A percentile compares a stretch with the other conserved stretches of the same genome.
These are phyloP conservation scores for Tyto alba DNA, from an alignment of 2,113 vertebrate genomes.

Conservation along the genomic window DNA sequence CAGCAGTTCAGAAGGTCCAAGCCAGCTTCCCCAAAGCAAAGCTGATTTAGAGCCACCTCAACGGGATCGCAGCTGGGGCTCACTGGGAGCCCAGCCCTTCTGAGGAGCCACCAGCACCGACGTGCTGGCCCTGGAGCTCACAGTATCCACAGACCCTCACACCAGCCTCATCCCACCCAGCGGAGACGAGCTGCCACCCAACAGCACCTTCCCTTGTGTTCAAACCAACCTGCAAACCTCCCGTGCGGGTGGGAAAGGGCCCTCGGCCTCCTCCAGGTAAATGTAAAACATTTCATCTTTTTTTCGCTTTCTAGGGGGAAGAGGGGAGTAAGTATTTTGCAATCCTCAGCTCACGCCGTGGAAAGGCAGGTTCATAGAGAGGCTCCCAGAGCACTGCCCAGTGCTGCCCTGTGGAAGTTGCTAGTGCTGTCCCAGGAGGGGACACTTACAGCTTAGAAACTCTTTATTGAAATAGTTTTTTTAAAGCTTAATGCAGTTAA, in stretches of 20 bases:
- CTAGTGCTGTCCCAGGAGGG: not conserved
- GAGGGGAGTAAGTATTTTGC: not conserved
- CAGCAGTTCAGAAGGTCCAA: not conserved
- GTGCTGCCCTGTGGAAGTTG: not conserved
- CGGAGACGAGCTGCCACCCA: not conserved
- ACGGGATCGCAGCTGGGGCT: fast-evolving
- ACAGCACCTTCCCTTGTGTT: not conserved
- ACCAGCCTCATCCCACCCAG: not conserved
- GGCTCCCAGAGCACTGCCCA: not conserved
- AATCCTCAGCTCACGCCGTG: not conserved
- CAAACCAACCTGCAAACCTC: not conserved
- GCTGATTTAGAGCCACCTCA: fast-evolving
- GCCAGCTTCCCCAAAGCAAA: not conserved
- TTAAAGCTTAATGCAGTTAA: not conserved
- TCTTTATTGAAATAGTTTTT: not conserved
- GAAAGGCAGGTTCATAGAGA: not conserved
- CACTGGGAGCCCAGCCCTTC: not conserved
- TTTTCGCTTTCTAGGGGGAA: not conserved
- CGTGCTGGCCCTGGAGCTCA: no score
- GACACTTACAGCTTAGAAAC: not conserved
- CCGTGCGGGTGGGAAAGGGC: not conserved
- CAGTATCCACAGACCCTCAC: not conserved
- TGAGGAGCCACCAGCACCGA: not conserved
- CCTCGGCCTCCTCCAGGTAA: not conserved
- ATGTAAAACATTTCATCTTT: not conserved